Evolutionary conservation across 2,797 vertebrate genomes (phyloP), one percentile per base, ranked within the genome.

Genomic region (Thaleichthys pacificus): DNA sequence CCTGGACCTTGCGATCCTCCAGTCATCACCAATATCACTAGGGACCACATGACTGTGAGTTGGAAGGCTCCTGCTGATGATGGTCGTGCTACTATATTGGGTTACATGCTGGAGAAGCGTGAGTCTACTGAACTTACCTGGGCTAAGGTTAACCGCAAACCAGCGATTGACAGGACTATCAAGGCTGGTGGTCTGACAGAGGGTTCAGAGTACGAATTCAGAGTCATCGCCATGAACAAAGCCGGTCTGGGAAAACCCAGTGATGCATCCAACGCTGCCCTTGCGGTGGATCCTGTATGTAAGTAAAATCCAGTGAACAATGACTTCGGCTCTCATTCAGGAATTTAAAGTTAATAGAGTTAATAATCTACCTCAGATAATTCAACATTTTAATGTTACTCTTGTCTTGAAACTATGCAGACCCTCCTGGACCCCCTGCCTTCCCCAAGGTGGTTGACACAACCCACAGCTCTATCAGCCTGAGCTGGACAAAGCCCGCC

Each of bases 231-330:
- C 0, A 66, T 98, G 54, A 99, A 99, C 88, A 99, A 99, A 86
- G 98, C 98, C 0, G 98, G 98, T 81, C 92, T 95, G 63, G 97
- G 98, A 71, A 99, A 99, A 91, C 97, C 98, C 73, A 99, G 98
- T 0, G 95, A 96, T 51, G 89, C 96, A 2, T 98, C 97, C 73
- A 95, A 91, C 54, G 95, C 95, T 5, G 96, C 87, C 14, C 90
- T 95, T 79, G 97, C 97, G 72, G 86, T 94, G 35, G 98, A 99
- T 88, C 97, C 97, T 60, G 94, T 95, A 82, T 99, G 98, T 99
- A 92, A 96, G 97, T 94, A 19, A 65, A 19, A 72, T 47, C 42
- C 12, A 47, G 11, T 47, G 42, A 47, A 47, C 14, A 51, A 60
- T 14, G 14, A 35, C 11, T 26, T 56, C 68, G 21, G 8, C 35